phyloP scores from a whole-genome alignment of 2,113 vertebrate genomes.

The Meriones unguiculatus region DNA sequence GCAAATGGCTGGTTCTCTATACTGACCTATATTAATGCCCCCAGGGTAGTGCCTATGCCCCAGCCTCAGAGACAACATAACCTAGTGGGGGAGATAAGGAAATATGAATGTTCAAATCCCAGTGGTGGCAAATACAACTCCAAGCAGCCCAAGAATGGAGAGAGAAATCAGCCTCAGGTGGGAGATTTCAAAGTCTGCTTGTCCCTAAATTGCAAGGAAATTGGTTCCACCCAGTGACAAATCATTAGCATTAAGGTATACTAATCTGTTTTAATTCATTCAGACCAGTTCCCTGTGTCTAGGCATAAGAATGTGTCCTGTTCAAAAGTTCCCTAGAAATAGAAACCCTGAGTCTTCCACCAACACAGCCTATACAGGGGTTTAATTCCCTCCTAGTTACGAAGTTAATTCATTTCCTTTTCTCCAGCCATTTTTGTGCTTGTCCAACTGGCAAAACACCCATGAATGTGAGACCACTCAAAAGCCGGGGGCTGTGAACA shows the following conservation, averaged over 20 bases:
- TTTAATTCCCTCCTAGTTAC: slow-evolving; percentile 68
- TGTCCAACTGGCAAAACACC: slow-evolving; percentile 29
- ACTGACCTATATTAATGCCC: neutral
- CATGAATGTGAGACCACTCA: neutral
- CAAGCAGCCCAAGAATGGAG: neutral
- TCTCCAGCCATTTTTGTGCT: slow-evolving; percentile 38
- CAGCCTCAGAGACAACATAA: neutral
- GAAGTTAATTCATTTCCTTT: slow-evolving; percentile 72
- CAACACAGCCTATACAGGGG: slow-evolving; percentile 30
- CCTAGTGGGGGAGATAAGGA: neutral
- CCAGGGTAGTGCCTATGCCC: neutral
- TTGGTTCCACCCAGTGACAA: neutral
- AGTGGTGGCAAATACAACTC: neutral
- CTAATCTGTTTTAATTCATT: slow-evolving; percentile 11
- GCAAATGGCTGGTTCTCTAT: neutral
- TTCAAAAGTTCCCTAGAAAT: slow-evolving; percentile 62
- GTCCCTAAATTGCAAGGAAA: slow-evolving; percentile 32
- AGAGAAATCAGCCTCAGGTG: neutral
- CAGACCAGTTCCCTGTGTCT: neutral
- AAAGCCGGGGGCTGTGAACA: slow-evolving; percentile 50
- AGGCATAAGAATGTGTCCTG: neutral
- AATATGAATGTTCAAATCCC: neutral
- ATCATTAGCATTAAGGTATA: neutral
- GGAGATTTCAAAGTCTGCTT: neutral
- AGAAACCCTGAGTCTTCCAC: slow-evolving; percentile 7